Conservation (phyloP, 2,113 vertebrate species). For the Channa argus region DNA sequence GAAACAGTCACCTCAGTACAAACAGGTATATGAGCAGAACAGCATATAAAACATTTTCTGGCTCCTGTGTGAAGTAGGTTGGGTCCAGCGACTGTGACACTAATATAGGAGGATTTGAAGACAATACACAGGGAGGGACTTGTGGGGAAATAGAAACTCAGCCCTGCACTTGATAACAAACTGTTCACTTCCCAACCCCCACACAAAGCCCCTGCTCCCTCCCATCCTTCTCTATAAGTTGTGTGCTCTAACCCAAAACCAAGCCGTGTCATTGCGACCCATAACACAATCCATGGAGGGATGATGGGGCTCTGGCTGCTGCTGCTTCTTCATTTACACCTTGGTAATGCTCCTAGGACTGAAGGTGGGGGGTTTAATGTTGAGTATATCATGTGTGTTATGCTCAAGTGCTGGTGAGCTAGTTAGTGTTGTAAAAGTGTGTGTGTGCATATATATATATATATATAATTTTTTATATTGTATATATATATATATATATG, state of each 20-base stretch:
- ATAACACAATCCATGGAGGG: slow-evolving; percentile 18
- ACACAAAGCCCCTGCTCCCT: background rate
- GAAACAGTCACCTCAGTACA: background rate
- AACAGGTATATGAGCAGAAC: too few species aligned
- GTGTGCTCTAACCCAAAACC: background rate
- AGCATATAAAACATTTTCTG: background rate
- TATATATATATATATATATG: too few species aligned
- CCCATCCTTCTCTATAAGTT: slow-evolving; percentile 21
- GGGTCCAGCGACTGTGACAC: too few species aligned
- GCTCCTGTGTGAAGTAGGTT: background rate
- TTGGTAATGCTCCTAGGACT: slow-evolving; percentile 47
- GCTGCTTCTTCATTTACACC: slow-evolving; percentile 46
- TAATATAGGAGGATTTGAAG: background rate
- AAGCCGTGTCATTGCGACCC: background rate
- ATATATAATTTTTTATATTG: too few species aligned
- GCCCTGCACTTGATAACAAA: background rate
- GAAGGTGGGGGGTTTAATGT: background rate
- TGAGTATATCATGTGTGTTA: background rate
- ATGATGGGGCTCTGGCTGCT: slow-evolving; percentile 39
- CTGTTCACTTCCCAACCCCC: background rate
- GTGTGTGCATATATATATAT: too few species aligned
- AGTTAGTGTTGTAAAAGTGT: background rate
- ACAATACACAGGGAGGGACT: slow-evolving; percentile 68
- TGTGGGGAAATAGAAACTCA: slow-evolving; percentile 79
- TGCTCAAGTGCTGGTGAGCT: background rate